Evolutionary conservation across 2,113 vertebrate genomes (phyloP), one percentile per base, ranked within the genome.

Genomic region (Peucedramus taeniatus): DNA sequence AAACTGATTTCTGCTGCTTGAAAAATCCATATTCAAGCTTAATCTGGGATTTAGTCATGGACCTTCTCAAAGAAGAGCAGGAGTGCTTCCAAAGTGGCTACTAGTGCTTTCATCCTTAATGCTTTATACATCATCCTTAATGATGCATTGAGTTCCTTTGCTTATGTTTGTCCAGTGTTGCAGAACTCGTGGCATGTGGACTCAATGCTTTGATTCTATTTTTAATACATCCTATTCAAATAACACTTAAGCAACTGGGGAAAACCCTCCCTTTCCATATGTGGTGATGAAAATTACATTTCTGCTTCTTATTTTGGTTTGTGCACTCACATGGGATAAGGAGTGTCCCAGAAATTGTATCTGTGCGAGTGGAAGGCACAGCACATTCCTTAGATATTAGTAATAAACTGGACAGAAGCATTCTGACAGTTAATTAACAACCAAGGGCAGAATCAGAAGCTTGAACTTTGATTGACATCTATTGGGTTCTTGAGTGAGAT

Each of bases 381-480:
- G 35, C 28, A 68, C 42, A 82, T 76, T 37, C 57, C 53, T 94
- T 31, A 77, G 42, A 59, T 84, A 50, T 24, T 54, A 63, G 54
- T 47, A 80, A 83, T 86, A 87, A 79, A 66, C 27, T 57, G 40
- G 16, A 59, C 2, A 69, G 47, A 84, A 94, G 13, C 75, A 77
- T 85, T 91, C 57, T 47, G 59, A 18, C 56, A 71, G 72, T 76
- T 95, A 87, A 89, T 95, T 95, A 96, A 45, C 31, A 76, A 28
- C 24, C 28, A 37, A 75, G 51, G 39, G 15, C 51, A 79, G 50
- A 80, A 69, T 77, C 79, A 77, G 70, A 90, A 87, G 22, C 56
- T 78, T 42, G n/a, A 92, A 81, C 70, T 86, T 89, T 94, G 83
- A 89, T 93, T 96, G 95, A 83, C 83, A 63, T 86, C 64, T 86